Percentiles rank a stretch among this genome's conserved stretches.
These are phyloP conservation scores for Catalaphyllia jardinei DNA, from an alignment of 64 coral and sea anemone genomes.

Conservation along the genomic window DNA sequence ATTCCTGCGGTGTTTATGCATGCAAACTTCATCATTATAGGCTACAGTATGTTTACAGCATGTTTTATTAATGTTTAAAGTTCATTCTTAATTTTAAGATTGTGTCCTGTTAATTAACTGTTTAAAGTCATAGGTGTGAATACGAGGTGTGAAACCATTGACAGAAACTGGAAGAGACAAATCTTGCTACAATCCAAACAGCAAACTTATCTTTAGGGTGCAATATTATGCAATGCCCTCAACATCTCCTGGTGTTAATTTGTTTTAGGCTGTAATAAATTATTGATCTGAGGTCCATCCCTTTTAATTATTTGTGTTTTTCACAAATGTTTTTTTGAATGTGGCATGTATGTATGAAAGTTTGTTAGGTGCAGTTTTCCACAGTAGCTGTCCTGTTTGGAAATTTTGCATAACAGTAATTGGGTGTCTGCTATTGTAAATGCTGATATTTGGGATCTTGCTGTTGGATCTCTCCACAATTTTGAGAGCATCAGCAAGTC, in stretches of 20 bases:
- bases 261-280: neutral
- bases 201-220: neutral
- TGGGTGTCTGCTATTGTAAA: no score
- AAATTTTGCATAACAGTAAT: no score
- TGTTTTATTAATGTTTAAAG: slow-evolving; percentile 17
- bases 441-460: no score
- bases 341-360: no score
- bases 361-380: neutral
- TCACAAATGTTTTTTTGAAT: neutral
- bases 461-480: no score
- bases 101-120: neutral
- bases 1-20: neutral
- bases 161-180: neutral
- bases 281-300: neutral
- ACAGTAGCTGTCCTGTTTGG: no score
- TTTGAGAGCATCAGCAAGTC: no score
- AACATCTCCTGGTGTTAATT: slow-evolving; percentile 12
- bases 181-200: neutral
- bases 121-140: neutral
- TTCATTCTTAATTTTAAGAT: neutral
- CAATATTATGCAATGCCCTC: neutral
- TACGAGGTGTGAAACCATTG: neutral
- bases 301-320: neutral
- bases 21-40: neutral
- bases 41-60: neutral